Base-by-base conservation (phyloP, 1,140 invertebrate genomes). In the Eciton burchellii region DNA sequence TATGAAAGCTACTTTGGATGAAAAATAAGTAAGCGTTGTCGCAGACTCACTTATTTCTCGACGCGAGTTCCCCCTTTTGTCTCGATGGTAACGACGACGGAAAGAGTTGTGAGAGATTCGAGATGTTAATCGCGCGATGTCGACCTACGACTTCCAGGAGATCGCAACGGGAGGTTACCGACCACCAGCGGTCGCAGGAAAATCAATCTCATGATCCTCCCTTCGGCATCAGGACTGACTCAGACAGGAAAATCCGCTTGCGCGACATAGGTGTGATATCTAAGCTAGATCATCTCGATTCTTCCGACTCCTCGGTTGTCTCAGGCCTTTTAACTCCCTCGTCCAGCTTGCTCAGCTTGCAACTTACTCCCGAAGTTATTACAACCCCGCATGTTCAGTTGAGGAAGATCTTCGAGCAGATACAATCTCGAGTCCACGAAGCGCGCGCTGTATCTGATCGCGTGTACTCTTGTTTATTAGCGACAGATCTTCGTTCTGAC, bases 121-220 rank as follows among this genome's bases (percentile, higher is more conserved):
- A 77, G 62, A 79, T 79, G 19, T 66, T 45, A 19, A 77, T 77
- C 35, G 68, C 35, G 68, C n/a, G 49, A 41, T 63, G 24, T 70
- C 49, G 12, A 41, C 29, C 52, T 77, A 52, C 62, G 66, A 26
- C 35, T 57, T 68, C 74, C 35, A 29, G 19, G n/a, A 79, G 49
- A 12, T 79, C 74, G 47, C 74, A 14, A 56, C 74, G 63, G 74
- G 74, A 79, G 74, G 56, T 43, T n/a, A 0, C 35, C 2, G 47
- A 47, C 41, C 26, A 56, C 63, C 49, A 68, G 35, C 68, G 63
- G 12, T 49, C 68, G 68, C 24, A 65, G 52, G 63, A 57, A 79
- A 79, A 79, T 79, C 74, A 79, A 79, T 79, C 63, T 79, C 70
- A 24, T 57, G 43, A 68, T 56, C n/a, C 74, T 79, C 56, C 35